Evolutionary conservation across 2,888 invertebrate species (phyloP), one percentile per base, ranked within the genome.

Genomic region (Aplocera efformata): DNA sequence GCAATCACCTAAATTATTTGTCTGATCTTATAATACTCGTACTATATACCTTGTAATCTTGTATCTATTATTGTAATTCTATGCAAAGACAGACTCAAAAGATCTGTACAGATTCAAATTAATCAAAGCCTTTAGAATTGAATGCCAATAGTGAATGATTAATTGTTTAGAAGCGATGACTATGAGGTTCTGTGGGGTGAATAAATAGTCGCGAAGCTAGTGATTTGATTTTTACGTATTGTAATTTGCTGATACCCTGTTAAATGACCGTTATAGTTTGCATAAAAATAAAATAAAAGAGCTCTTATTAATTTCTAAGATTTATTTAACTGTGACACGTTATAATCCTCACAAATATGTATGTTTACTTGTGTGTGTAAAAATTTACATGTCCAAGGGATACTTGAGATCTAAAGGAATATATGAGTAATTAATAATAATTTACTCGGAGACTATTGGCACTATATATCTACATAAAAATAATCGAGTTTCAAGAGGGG

Each of bases 81-180:
- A 5, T 24, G 24, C 36, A 48, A 49, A 36, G 41, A 30, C 33
- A 26, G 27, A 27, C 43, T 51, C 46, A 50, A 51, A 50, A 47
- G 48, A 36, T 41, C 30, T 35, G 41, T 38, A 48, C 37, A 38
- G 53, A 53, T 56, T 63, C 58, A 56, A 64, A 66, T 63, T 58
- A 65, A 67, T 67, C 64, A 49, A 59, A 56, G 52, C 47, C 50
- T 63, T 55, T 64, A 58, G 58, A 63, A 64, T 58, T 48, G 57
- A 60, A 60, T 63, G 45, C 50, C 56, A 57, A 59, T 63, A 55
- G 49, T 44, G 41, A 44, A 67, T 76, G 75, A 76, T 76, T 75
- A 72, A 77, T 77, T 63, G 70, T 45, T 59, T 40, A 56, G 63
- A 67, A 63, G 60, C 61, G 65, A 63, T 61, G 67, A 63, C 58